These are phyloP conservation scores for Emydoidea blandingii DNA, from an alignment of 2,797 vertebrate species.

Conservation along the genomic window DNA sequence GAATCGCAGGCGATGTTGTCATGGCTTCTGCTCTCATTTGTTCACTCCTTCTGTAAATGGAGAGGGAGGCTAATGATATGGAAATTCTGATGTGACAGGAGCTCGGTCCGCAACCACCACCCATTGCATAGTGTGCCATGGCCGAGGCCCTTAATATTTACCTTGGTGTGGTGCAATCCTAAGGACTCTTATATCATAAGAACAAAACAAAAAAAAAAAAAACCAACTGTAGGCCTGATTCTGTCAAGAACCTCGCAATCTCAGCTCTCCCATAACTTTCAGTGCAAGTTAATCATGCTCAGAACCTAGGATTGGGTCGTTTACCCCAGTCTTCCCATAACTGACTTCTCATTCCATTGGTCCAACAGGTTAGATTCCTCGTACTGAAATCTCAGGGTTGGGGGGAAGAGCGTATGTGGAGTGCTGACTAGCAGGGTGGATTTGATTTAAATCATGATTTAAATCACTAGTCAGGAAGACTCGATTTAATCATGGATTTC, in stretches of 20 bases:
- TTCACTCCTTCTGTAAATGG: slow-evolving; percentile 11
- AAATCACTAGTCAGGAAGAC: no score
- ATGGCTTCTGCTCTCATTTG: neutral
- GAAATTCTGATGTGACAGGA: slow-evolving; percentile 7
- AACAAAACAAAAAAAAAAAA: no score
- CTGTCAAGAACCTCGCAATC: accelerated
- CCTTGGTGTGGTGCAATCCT: neutral
- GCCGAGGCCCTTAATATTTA: neutral
- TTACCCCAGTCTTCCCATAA: neutral
- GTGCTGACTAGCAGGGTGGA: no score
- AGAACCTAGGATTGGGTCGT: accelerated
- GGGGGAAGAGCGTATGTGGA: neutral
- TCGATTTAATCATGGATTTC: no score
- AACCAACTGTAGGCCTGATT: neutral
- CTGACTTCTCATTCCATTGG: neutral
- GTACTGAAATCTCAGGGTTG: neutral
- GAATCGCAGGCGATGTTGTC: neutral
- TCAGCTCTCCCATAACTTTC: neutral
- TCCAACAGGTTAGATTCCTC: neutral
- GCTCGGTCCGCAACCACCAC: neutral
- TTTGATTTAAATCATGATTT: no score
- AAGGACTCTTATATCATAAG: neutral
- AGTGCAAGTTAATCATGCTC: neutral
- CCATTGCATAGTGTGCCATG: neutral
- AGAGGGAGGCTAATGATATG: neutral